Percentiles rank a stretch among this genome's conserved stretches.
These are phyloP conservation scores for Ceyx cyanopectus DNA, from an alignment of 2,113 vertebrate genomes.

Conservation along the genomic window DNA sequence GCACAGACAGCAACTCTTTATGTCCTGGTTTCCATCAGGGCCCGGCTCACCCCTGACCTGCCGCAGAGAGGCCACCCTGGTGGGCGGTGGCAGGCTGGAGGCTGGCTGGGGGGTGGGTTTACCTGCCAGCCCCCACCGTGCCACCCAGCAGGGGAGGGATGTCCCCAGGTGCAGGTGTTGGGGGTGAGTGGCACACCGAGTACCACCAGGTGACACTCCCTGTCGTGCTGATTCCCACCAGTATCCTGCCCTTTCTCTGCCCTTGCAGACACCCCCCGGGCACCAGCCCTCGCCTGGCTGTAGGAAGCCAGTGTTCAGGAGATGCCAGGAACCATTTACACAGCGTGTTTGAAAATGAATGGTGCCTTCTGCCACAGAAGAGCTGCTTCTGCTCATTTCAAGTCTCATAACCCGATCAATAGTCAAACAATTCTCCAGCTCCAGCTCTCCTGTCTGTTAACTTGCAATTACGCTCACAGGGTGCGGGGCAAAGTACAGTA, in stretches of 20 bases:
- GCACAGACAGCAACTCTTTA: not conserved
- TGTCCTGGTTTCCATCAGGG: not conserved
- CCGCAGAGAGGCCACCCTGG: not conserved
- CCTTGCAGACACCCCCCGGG: not conserved
- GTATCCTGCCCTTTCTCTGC: not conserved
- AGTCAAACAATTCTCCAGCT: not conserved
- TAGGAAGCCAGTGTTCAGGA: not conserved
- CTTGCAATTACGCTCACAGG: not conserved
- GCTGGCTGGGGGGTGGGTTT: rapidly evolving
- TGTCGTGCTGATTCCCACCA: not conserved
- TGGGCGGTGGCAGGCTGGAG: no score
- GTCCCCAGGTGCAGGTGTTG: not conserved
- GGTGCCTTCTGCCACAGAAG: not conserved
- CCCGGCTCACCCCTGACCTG: not conserved
- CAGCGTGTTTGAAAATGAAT: not conserved
- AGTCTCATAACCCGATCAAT: not conserved
- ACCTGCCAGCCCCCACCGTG: no score
- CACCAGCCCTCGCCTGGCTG: not conserved
- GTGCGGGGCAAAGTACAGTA: not conserved
- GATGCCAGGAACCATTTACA: not conserved
- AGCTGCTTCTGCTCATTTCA: not conserved
- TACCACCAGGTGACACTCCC: not conserved
- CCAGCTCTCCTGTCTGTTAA: not conserved
- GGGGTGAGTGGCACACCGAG: not conserved
- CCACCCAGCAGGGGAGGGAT: no score